Conservation (phyloP, 1,140 invertebrate species). For the Micrasema longulum region DNA sequence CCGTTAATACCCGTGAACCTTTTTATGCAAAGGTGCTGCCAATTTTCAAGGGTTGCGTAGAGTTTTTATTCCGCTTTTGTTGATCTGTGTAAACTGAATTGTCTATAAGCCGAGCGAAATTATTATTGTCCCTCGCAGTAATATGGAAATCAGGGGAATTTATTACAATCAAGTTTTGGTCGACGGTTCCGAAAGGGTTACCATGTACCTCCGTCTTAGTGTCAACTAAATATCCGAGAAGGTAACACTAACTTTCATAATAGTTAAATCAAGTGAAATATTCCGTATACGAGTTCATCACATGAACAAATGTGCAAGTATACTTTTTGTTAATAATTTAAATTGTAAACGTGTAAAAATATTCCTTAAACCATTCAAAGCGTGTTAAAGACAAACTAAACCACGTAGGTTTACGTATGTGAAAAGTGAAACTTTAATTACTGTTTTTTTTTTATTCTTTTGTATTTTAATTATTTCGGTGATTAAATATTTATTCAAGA, state of each 20-base stretch:
- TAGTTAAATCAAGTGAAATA: no score
- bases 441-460: no score
- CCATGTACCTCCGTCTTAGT: constrained; percentile 20
- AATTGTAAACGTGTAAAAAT: no score
- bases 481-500: no score
- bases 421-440: no score
- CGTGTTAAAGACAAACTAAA: no score
- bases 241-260: constrained; percentile 22
- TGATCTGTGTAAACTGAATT: constrained; percentile 49
- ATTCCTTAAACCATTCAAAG: no score
- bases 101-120: constrained; percentile 50
- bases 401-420: no score
- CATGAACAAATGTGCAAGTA: no score
- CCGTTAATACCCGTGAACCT: constrained; percentile 15
- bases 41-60: constrained; percentile 33
- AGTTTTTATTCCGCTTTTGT: constrained; percentile 34
- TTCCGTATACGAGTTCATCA: no score
- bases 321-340: no score
- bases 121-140: constrained; percentile 34
- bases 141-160: constrained; percentile 49
- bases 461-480: no score
- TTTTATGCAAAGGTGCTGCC: constrained; percentile 35
- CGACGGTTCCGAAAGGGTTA: constrained; percentile 45
- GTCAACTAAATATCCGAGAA: constrained; percentile 16
- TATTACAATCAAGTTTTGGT: constrained; percentile 35